Base-by-base conservation (phyloP, 2,888 invertebrate genomes). In the Pandemis cinnamomeana region DNA sequence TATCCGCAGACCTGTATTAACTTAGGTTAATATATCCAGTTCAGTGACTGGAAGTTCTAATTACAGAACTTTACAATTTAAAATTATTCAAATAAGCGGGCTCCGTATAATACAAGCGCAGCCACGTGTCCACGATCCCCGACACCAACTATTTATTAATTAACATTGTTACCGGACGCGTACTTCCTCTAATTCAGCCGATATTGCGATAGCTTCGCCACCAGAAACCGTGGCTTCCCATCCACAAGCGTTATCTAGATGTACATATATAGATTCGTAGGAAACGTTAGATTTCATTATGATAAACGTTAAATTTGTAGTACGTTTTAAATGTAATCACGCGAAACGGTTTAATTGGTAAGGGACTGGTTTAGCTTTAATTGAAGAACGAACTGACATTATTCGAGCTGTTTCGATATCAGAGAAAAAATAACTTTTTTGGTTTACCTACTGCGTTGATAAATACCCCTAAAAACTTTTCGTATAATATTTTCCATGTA, bases 101-200 rank as follows among this genome's bases (percentile, higher is more conserved):
- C 67, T 20, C 55, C 55, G 20, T 55, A 60, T 60, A 58, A 69
- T 58, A 55, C 27, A 36, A 41, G 53, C 36, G 48, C 27, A 53
- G n/a, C 76, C 78, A 66, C 60, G 72, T 64, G 66, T 5, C 53
- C 27, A 36, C 27, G 4, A 15, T 15, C 41, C 62, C 69, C 71
- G 71, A 72, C 70, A 77, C 67, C 71, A 67, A 60, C 71, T 44
- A 53, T 63, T 27, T 76, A 82, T 83, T 86, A 87, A 87, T 87
- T 87, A 86, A 83, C 82, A 27, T 58, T 58, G 58, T 58, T 58
- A 27, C 88, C 86, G 88, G 87, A 88, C 81, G 85, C 82, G 71
- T 79, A 81, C 85, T 87, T 88, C 87, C 87, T 83, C 81, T 79
- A 82, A 80, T 83, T 81, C 81, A 79, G 76, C 72, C 79, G 76